Evolutionary conservation across 2,797 vertebrate genomes (phyloP), one percentile per base, ranked within the genome.

Genomic region (Gorsachius magnificus): DNA sequence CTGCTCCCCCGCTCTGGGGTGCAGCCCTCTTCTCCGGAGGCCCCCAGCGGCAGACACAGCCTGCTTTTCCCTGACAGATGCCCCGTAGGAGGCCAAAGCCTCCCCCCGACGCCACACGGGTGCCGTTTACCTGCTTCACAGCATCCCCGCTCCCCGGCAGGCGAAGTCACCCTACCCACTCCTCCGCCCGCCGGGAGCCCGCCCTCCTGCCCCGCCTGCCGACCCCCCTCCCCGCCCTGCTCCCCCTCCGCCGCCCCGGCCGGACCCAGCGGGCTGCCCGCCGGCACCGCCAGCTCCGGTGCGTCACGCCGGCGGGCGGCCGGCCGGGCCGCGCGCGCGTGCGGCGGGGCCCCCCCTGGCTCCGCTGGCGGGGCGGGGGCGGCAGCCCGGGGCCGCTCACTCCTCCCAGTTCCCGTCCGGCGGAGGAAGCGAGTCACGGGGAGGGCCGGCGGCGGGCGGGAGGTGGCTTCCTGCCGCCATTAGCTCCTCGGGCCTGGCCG

Each of bases 381-480:
- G 9, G 81, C 16, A 14, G 75, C 54, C 13, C n/a, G 21, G 16
- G 50, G 35, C 71, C 9, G 65, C 65, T 90, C 87, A n/a, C 95
- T 91, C 95, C 96, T 83, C 95, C 95, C 81, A 91, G 90, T 95
- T 97, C 94, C 96, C 94, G 94, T 90, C 77, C 2, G 76, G 57
- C 16, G 83, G 86, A 97, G 96, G 96, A 97, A 95, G 88, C 95
- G 95, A 91, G 96, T 90, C 96, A 91, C 66, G 79, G 72, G 60
- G 33, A 41, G 41, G 41, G 72, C 56, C 28, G 36, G 68, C 71
- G n/a, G 64, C 68, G 5, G 77, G 38, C 6, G 41, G 36, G 43
- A 50, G 19, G 1, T 2, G 66, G 82, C 5, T 68, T 60, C 66
- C 61, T 77, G 90, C 33, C 69, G 89, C 94, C 92, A 88, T 96